phyloP scores from a whole-genome alignment of 2,888 invertebrate genomes.

The Lepetodrilus schrolli region DNA sequence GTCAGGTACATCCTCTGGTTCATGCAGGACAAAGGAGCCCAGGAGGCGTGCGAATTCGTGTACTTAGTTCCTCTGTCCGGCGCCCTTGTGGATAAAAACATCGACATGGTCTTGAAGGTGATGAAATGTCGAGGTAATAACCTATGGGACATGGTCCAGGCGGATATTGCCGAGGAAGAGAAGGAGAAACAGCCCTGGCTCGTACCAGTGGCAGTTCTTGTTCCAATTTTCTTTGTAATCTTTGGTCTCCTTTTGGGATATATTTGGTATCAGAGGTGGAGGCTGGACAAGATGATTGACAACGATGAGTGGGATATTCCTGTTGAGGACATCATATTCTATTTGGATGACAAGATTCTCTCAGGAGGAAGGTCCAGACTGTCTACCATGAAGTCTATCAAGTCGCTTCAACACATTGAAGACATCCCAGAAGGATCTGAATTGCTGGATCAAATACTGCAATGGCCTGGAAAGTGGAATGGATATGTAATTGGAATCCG shows the following conservation, averaged over 20 bases:
- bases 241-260: conserved; percentile 46
- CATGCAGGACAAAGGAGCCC: conserved; percentile 41
- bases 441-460: conserved; percentile 43
- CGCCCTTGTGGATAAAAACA: conserved; percentile 41
- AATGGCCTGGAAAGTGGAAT: conserved; percentile 66
- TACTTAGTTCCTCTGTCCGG: conserved; percentile 58
- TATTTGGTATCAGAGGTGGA: conserved; percentile 50
- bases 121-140: conserved; percentile 57
- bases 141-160: conserved; percentile 50
- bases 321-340: conserved; percentile 62
- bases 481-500: conserved; percentile 54
- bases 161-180: conserved; percentile 50
- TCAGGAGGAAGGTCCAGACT: conserved; percentile 42
- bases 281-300: conserved; percentile 53
- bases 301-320: conserved; percentile 62
- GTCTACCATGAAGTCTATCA: conserved; percentile 40
- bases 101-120: conserved; percentile 46
- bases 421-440: conserved; percentile 45
- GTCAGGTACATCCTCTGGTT: conserved; percentile 68
- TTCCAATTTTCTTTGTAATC: conserved; percentile 46
- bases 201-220: conserved; percentile 45
- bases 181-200: conserved; percentile 48
- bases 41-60: conserved; percentile 37
- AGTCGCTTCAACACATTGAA: conserved; percentile 43
- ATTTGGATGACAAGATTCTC: conserved; percentile 46